Evolutionary conservation across 2,797 vertebrate species (phyloP).

Genomic region (Diplodus puntazzo): DNA sequence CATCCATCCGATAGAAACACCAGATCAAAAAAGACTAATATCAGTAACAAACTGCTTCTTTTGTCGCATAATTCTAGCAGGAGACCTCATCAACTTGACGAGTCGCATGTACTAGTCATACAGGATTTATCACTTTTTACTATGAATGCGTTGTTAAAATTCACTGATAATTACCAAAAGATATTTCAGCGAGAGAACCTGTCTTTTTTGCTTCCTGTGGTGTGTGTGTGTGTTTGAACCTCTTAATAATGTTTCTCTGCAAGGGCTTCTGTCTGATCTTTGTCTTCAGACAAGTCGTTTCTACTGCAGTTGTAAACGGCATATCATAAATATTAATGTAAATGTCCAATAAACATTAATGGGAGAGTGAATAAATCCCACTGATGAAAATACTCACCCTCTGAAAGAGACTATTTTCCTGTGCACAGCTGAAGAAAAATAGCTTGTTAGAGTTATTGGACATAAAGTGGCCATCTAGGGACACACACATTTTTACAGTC

Average conservation of each 20-base stretch:
- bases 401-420: slow-evolving; percentile 52
- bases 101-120: neutral
- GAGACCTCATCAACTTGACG: neutral
- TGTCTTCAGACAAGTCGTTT: slow-evolving; percentile 20
- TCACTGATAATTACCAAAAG: neutral
- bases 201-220: neutral
- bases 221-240: slow-evolving; percentile 4
- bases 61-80: no score
- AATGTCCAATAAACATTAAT: slow-evolving; percentile 58
- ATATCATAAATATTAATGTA: slow-evolving; percentile 51
- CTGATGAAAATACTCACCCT: slow-evolving; percentile 43
- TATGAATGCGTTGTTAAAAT: slow-evolving; percentile 3
- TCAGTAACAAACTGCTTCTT: neutral
- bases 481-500: slow-evolving; percentile 82
- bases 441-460: slow-evolving; percentile 68
- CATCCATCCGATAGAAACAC: neutral
- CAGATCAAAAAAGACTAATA: neutral
- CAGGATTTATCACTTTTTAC: neutral
- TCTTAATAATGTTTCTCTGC: slow-evolving; percentile 14
- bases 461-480: slow-evolving; percentile 76
- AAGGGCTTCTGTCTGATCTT: slow-evolving; percentile 25
- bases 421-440: slow-evolving; percentile 67
- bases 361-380: slow-evolving; percentile 50
- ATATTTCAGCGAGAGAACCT: neutral
- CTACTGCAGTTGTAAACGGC: slow-evolving; percentile 26